Evolutionary conservation across 2,888 invertebrate genomes (phyloP), one percentile per base, ranked within the genome.

Genomic region (Lacanobia wlatinum): DNA sequence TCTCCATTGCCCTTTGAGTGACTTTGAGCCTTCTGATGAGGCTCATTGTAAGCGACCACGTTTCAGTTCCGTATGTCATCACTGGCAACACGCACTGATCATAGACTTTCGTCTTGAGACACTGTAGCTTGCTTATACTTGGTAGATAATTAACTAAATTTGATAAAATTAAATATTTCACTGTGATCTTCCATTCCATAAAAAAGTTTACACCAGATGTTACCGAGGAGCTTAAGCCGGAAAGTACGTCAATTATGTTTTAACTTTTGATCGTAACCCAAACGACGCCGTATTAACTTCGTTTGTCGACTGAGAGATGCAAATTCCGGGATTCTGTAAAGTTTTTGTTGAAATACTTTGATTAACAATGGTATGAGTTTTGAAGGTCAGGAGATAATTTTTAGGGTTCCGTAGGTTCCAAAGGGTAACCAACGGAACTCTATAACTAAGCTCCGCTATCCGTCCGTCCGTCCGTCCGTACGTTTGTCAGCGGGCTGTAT

Each of bases 241-340:
- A 71, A 76, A 76, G 78, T 64, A 70, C 46, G 61, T 52, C 52
- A 48, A 64, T 72, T 61, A 58, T 16, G 65, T 59, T 72, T 48
- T 53, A 77, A 73, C 79, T 78, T 77, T 73, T 59, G 34, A 43
- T 38, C 53, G 62, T 77, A 76, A 66, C 50, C 66, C 40, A 10
- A 70, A 67, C 66, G 79, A 59, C 48, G 66, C 58, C 21, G n/a
- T n/a, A 62, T 62, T 59, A 65, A 48, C 56, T 66, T 50, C 46
- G 23, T 64, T 64, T 73, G 7, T 34, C 0, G n/a, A 38, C 34
- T 48, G 18, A 59, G 46, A 56, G 58, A 59, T 59, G 40, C 6
- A 23, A 62, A 59, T 73, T 62, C 9, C 23, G 50, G 18, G 14
- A 28, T 53, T 23, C 28, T 46, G 5, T 2, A 6, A 73, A 62